These are phyloP conservation scores for Callimorpha dominula DNA, from an alignment of 2,888 invertebrate genomes.

Conservation along the genomic window DNA sequence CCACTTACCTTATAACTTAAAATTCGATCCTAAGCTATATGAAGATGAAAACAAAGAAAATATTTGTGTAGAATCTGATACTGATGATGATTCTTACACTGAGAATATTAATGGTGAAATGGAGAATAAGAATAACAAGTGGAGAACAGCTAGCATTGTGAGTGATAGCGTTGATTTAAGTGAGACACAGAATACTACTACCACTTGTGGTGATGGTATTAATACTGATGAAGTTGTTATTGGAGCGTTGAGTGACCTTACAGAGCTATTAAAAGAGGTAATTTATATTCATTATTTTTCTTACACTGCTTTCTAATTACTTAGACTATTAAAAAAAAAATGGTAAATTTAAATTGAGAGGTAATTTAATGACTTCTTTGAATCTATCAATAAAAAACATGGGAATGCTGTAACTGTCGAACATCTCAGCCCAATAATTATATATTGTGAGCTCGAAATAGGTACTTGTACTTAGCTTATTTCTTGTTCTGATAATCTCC, in stretches of 20 bases:
- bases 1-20: constrained; percentile 53
- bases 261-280: constrained; percentile 84
- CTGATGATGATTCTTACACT: constrained; percentile 73
- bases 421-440: no score
- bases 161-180: constrained; percentile 70
- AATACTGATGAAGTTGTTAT: constrained; percentile 70
- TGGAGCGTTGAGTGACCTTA: constrained; percentile 83
- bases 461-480: no score
- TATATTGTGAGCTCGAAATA: no score
- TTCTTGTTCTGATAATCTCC: no score
- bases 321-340: no score
- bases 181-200: constrained; percentile 64
- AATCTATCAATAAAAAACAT: no score
- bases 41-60: constrained; percentile 86
- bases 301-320: no score
- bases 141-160: constrained; percentile 68
- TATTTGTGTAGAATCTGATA: constrained; percentile 74
- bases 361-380: no score
- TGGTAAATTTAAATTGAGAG: no score
- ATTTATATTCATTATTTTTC: constrained; percentile 19
- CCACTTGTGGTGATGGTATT: constrained; percentile 58
- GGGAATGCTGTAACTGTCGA: no score
- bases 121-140: constrained; percentile 66
- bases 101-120: constrained; percentile 69
- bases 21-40: constrained; percentile 48